Percentiles rank a stretch among this genome's conserved stretches.
Evolutionary conservation across 2,113 vertebrate genomes (phyloP).

Genomic region (Periophthalmodon schlosseri): DNA sequence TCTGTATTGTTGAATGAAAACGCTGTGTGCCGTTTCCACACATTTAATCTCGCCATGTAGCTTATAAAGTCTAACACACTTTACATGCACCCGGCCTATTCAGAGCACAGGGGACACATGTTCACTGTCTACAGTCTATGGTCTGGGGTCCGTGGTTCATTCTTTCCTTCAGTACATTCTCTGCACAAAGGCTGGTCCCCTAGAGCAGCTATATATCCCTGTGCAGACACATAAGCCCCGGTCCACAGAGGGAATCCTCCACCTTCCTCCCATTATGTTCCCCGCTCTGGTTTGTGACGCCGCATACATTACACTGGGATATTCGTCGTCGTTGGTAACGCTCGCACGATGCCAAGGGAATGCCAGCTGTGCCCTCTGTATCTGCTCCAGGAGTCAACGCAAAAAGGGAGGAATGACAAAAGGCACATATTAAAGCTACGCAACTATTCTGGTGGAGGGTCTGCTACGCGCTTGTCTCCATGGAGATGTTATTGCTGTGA

Average conservation of each 20-base stretch:
- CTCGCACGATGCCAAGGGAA: constrained; percentile 48
- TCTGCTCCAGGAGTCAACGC: constrained; percentile 54
- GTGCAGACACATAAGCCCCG: background rate
- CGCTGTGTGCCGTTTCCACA: background rate
- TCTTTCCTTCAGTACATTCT: constrained; percentile 22
- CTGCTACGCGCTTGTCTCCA: too few species aligned
- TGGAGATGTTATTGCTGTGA: too few species aligned
- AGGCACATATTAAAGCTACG: constrained; percentile 1
- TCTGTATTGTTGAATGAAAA: background rate
- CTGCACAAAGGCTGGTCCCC: constrained; percentile 13
- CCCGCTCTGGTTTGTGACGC: constrained; percentile 36
- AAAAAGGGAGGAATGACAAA: constrained; percentile 15
- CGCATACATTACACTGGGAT: constrained; percentile 64
- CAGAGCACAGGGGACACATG: background rate
- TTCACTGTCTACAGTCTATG: background rate
- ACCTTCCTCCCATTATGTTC: constrained; percentile 11
- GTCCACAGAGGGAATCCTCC: constrained; percentile 17
- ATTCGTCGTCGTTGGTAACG: constrained; percentile 57
- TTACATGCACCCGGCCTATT: background rate
- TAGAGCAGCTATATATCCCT: background rate
- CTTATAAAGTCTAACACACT: background rate
- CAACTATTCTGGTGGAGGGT: too few species aligned
- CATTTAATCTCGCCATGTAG: background rate
- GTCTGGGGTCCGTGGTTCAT: background rate
- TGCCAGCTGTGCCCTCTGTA: constrained; percentile 69